A percentile compares a stretch with the other conserved stretches of the same genome.
Evolutionary conservation across 2,797 vertebrate genomes (phyloP).

Genomic region (Ceyx erithaca): DNA sequence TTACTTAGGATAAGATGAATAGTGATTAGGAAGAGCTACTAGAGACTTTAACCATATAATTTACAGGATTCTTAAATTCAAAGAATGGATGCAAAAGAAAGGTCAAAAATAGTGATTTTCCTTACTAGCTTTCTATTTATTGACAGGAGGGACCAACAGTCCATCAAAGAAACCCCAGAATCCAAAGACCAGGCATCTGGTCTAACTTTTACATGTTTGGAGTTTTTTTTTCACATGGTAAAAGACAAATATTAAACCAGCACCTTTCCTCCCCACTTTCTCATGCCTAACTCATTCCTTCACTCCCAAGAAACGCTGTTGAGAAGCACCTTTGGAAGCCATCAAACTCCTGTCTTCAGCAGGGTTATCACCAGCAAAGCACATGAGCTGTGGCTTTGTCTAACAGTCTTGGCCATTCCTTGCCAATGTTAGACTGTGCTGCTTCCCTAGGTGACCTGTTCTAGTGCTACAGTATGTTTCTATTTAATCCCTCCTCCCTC

Average conservation of each 20-base stretch:
- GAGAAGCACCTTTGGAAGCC: background rate
- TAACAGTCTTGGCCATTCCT: background rate
- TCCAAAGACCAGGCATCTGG: rapidly evolving
- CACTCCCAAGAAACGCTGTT: background rate
- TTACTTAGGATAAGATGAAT: background rate
- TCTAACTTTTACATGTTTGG: background rate
- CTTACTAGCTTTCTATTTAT: background rate
- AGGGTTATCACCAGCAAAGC: background rate
- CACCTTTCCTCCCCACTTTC: too few species aligned
- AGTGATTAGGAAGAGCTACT: background rate
- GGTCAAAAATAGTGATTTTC: background rate
- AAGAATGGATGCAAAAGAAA: background rate
- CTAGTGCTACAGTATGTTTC: background rate
- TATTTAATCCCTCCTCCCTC: background rate
- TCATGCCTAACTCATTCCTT: too few species aligned
- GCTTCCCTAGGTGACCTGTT: background rate
- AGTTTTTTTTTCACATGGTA: too few species aligned
- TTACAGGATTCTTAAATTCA: background rate
- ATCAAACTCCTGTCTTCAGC: background rate
- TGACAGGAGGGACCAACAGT: background rate
- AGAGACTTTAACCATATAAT: background rate
- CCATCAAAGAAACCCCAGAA: background rate
- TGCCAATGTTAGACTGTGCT: background rate
- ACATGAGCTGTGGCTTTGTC: background rate
- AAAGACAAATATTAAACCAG: too few species aligned